A percentile compares a stretch with the other conserved stretches of the same genome.
These are phyloP conservation scores for Mormyrus lacerda DNA, from an alignment of 2,113 vertebrate genomes.

Conservation along the genomic window DNA sequence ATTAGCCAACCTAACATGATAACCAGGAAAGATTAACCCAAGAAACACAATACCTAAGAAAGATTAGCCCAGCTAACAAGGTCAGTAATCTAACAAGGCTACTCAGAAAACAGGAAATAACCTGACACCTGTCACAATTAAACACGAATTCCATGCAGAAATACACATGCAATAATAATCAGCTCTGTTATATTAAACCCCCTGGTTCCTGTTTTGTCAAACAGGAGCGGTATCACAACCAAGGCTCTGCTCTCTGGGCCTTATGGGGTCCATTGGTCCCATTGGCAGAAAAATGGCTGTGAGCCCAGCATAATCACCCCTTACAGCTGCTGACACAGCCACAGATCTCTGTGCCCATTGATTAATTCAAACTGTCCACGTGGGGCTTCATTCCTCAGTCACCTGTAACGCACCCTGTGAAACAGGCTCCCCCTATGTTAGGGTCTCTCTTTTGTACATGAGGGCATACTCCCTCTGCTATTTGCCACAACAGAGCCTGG, in stretches of 20 bases:
- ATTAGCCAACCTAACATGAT: too few relatives aligned
- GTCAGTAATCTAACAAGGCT: slow-evolving; percentile 5
- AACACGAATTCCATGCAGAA: slow-evolving; percentile 47
- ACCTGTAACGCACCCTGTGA: neutral
- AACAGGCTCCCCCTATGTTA: slow-evolving; percentile 36
- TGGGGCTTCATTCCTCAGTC: neutral
- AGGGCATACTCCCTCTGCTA: neutral
- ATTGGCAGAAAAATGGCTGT: slow-evolving; percentile 15
- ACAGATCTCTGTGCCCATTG: neutral
- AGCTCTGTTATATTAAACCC: neutral
- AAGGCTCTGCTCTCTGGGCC: neutral
- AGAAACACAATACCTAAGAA: neutral
- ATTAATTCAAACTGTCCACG: neutral
- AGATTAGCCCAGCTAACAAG: slow-evolving; percentile 10
- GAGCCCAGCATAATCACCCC: slow-evolving; percentile 10
- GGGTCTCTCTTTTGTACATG: neutral
- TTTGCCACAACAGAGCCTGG: neutral
- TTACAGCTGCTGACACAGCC: neutral
- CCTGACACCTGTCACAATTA: slow-evolving; percentile 19
- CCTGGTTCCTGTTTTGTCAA: slow-evolving; percentile 18
- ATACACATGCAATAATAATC: slow-evolving; percentile 21
- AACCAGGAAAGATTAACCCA: neutral
- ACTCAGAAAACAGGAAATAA: slow-evolving; percentile 13
- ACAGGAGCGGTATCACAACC: neutral
- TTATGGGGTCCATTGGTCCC: neutral